A percentile compares a stretch with the other conserved stretches of the same genome.
These are phyloP conservation scores for Philypnodon macrostomus DNA, from an alignment of 2,797 vertebrate species.

Conservation along the genomic window DNA sequence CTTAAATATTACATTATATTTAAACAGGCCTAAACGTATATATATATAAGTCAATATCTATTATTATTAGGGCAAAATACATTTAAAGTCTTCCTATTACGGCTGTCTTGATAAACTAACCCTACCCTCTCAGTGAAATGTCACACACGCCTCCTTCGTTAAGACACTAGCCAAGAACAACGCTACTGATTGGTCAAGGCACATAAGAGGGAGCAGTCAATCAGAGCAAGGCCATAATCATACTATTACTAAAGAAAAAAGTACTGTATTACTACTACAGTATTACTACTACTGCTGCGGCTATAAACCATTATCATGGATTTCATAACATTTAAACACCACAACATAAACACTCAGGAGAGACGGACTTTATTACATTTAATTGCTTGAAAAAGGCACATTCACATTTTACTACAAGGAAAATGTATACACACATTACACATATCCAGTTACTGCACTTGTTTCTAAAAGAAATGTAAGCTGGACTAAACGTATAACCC, in stretches of 20 bases:
- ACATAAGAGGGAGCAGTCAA: slow-evolving; percentile 19
- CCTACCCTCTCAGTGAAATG: slow-evolving; percentile 66
- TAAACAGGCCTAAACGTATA: not conserved
- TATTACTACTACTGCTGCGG: too few relatives aligned
- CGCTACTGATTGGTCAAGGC: slow-evolving; percentile 50
- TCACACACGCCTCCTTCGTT: slow-evolving; percentile 72
- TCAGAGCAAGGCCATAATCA: not conserved
- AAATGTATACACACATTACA: too few relatives aligned
- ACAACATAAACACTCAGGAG: too few relatives aligned
- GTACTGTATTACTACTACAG: not conserved
- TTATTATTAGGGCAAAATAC: slow-evolving; percentile 14
- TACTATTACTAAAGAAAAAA: slow-evolving; percentile 17
- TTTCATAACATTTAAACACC: too few relatives aligned
- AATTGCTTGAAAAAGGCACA: too few relatives aligned
- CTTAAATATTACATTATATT: slow-evolving; percentile 14
- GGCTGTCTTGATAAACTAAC: slow-evolving; percentile 39
- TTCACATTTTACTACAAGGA: too few relatives aligned
- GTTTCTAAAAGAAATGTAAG: too few relatives aligned
- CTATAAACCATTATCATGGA: too few relatives aligned
- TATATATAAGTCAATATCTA: not conserved
- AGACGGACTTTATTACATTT: too few relatives aligned
- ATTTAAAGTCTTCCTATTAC: slow-evolving; percentile 22
- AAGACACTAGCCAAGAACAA: slow-evolving; percentile 44
- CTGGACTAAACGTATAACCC: too few relatives aligned
- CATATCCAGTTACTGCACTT: too few relatives aligned